A percentile compares a stretch with the other conserved stretches of the same genome.
These are phyloP conservation scores for Trypoxylus dichotomus DNA, from an alignment of 1,140 invertebrate species.

Conservation along the genomic window DNA sequence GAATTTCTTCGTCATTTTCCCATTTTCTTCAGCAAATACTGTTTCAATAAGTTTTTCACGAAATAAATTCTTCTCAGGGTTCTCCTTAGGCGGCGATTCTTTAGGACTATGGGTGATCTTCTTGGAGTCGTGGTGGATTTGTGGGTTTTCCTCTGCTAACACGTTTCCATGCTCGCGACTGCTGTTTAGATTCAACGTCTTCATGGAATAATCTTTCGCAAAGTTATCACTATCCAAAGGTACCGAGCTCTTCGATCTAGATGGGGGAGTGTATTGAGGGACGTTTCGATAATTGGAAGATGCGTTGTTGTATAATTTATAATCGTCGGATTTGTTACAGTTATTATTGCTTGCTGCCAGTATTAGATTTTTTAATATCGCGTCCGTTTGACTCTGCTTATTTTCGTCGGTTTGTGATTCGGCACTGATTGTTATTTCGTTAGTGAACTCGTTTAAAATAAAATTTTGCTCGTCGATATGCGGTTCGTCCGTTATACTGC, in stretches of 20 bases:
- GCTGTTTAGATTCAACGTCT: background rate
- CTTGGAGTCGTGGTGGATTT: background rate
- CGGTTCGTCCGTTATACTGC: background rate
- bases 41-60: conserved; percentile 24
- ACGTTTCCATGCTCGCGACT: background rate
- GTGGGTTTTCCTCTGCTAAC: background rate
- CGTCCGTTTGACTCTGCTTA: background rate
- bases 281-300: background rate
- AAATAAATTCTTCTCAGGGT: conserved; percentile 25
- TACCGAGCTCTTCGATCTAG: background rate
- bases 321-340: background rate
- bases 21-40: conserved; percentile 29
- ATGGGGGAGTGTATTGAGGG: background rate
- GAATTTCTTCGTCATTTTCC: conserved; percentile 17
- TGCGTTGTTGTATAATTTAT: background rate
- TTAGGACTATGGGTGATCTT: background rate
- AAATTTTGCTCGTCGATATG: conserved; percentile 5
- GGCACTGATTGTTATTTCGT: background rate
- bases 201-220: conserved; percentile 15
- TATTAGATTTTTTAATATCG: conserved; percentile 8
- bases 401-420: background rate
- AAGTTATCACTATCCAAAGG: background rate
- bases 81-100: conserved; percentile 1
- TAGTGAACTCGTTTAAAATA: conserved; percentile 19
- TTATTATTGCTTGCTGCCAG: conserved; percentile 7